These are phyloP conservation scores for Eurypyga helias DNA, from an alignment of 2,113 vertebrate species.

Conservation along the genomic window DNA sequence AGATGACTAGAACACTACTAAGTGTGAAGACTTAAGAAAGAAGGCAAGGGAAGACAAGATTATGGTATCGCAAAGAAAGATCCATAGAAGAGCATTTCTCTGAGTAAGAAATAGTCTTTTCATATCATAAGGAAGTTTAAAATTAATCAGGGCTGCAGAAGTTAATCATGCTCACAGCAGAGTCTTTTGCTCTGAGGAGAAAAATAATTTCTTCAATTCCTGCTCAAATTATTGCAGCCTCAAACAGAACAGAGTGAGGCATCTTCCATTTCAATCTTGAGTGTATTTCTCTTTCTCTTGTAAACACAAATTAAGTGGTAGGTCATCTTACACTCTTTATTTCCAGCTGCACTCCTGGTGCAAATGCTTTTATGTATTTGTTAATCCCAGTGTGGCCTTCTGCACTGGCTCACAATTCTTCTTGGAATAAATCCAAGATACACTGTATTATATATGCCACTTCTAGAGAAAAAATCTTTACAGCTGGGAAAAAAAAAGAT, in stretches of 20 bases:
- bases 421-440: conserved; percentile 72
- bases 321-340: conserved; percentile 15
- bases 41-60: not conserved
- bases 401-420: conserved; percentile 62
- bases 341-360: not conserved
- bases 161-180: not conserved
- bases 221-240: not conserved
- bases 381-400: conserved; percentile 57
- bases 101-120: not conserved
- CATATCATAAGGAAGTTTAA: not conserved
- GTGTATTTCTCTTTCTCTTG: not conserved
- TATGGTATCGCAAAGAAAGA: not conserved
- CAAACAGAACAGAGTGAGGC: not conserved
- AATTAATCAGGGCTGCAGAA: not conserved
- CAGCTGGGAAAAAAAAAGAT: not conserved
- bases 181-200: not conserved
- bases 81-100: not conserved
- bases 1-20: not conserved
- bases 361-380: conserved; percentile 48
- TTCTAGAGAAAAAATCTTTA: conserved; percentile 60
- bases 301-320: conserved; percentile 10
- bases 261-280: not conserved
- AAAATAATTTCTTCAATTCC: not conserved
- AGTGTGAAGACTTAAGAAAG: not conserved
- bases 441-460: conserved; percentile 63